Conservation (phyloP, 30 jellyfish, hydroid and myxozoan species). For the Chironex yamaguchii region DNA sequence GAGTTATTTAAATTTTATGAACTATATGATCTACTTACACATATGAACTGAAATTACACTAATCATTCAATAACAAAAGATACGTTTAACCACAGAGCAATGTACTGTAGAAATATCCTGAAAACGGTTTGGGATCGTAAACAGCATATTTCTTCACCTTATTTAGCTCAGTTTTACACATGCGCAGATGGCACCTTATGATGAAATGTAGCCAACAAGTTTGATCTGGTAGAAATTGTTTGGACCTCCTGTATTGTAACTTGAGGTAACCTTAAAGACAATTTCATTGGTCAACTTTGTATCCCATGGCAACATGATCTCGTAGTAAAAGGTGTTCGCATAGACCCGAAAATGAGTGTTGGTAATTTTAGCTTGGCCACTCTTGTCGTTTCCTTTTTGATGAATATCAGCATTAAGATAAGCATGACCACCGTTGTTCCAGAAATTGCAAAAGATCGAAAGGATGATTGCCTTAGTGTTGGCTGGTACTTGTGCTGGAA, state of each 20-base stretch:
- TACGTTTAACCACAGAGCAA: no score
- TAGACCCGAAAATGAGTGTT: slow-evolving; percentile 17
- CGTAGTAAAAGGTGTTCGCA: slow-evolving; percentile 55
- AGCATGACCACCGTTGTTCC: slow-evolving; percentile 18
- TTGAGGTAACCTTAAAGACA: background rate
- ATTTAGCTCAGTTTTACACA: no score
- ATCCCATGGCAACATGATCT: slow-evolving; percentile 52
- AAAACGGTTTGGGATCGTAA: no score
- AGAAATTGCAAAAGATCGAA: slow-evolving; percentile 24
- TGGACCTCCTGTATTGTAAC: slow-evolving; percentile 18
- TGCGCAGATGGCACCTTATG: no score
- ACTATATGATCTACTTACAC: no score
- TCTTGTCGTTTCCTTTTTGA: slow-evolving; percentile 29
- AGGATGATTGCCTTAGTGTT: slow-evolving; percentile 42
- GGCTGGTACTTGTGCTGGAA: slow-evolving; percentile 11
- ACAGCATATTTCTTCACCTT: no score
- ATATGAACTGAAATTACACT: no score
- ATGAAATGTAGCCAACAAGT: slow-evolving; percentile 37
- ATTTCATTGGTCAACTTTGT: background rate
- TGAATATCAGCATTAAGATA: background rate
- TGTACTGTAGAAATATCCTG: no score
- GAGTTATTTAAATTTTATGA: no score
- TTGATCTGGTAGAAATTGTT: background rate
- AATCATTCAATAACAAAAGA: no score
- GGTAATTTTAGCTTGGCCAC: background rate